A percentile compares a stretch with the other conserved stretches of the same genome.
Conservation (phyloP, 2,797 vertebrate genomes). For the Crotalus adamanteus region DNA sequence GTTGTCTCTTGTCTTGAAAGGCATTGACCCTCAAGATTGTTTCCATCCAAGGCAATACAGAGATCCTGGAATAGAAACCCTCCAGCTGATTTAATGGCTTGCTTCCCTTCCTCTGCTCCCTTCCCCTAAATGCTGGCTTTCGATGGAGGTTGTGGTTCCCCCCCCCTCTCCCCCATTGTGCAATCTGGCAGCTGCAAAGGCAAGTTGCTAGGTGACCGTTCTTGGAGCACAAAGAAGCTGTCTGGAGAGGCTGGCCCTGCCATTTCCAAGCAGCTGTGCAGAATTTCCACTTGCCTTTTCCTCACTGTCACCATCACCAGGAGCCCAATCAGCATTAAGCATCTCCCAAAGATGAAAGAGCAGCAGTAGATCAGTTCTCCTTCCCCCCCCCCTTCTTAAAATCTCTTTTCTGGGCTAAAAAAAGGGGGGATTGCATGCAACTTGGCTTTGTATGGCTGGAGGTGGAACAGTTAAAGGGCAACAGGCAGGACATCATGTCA, state of each 20-base stretch:
- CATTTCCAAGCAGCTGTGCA: constrained; percentile 82
- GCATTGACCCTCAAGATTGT: neutral
- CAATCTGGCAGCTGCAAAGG: constrained; percentile 81
- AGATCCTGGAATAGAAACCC: constrained; percentile 60
- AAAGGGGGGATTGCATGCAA: rapidly evolving
- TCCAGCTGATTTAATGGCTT: constrained; percentile 73
- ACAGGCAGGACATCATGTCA: neutral
- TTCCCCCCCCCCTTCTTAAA: constrained; percentile 31
- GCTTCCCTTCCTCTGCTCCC: constrained; percentile 70
- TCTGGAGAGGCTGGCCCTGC: constrained; percentile 85
- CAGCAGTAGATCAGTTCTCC: constrained; percentile 44
- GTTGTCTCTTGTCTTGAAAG: neutral
- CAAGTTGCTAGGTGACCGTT: constrained; percentile 93
- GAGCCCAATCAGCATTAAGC: constrained; percentile 65
- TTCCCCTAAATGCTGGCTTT: constrained; percentile 66
- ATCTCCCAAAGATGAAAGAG: constrained; percentile 53
- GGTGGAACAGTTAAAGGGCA: neutral
- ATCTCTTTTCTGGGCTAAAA: constrained; percentile 38
- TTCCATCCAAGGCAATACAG: constrained; percentile 37
- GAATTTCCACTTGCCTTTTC: constrained; percentile 72
- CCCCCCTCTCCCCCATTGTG: constrained; percentile 9
- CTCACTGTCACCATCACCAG: constrained; percentile 66
- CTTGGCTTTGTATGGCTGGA: constrained; percentile 4
- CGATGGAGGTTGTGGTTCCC: neutral
- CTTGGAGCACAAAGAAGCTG: constrained; percentile 89